Base-by-base conservation (phyloP, 2,113 vertebrate genomes). In the Dicerorhinus sumatrensis region DNA sequence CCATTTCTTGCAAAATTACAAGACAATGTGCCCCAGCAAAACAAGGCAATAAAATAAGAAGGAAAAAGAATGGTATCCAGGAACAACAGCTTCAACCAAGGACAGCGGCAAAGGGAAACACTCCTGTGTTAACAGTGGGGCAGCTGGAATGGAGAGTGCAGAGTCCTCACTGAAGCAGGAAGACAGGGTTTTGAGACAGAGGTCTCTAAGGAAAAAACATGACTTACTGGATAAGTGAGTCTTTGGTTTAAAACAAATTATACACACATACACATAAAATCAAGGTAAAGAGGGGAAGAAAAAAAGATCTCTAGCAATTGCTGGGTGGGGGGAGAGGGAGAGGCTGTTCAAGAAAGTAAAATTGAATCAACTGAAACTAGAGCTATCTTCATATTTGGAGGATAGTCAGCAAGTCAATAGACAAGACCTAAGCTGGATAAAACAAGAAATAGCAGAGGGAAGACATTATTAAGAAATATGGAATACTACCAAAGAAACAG, bases 171-270 rank as follows among this genome's bases (percentile, higher is more conserved):
- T 10, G 8, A 51, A 70, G 31, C 20, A 56, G 39, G 42, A 83
- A 72, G 29, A 46, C 18, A 89, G n/a, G 56, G 56, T 46, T 58
- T 51, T 63, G 89, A n/a, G 85, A 70, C 58, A 25, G 60, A 70
- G 36, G 10, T 75, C n/a, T 81, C 65, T 48, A 73, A 62, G 58
- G 27, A 46, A 36, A 88, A 87, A 12, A 39, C 5, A 51, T 0
- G 9, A 99, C 99, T 99, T 98, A 99, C 99, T 20, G 23, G 60
- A 46, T 18, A 33, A 79, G 31, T 23, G 14, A 92, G n/a, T 39
- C 21, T 88, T 69, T 27, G 58, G n/a, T 46, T 81, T 85, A 89
- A 69, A 46, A 65, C 56, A 87, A 51, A 76, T 33, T 58, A 63
- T 46, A n/a, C 8, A 65, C 3, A 42, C 27, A 31, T 6, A 76